Percentiles rank a stretch among this genome's conserved stretches.
Conservation (phyloP, 2,113 vertebrate species). For the Halichoerus grypus region DNA sequence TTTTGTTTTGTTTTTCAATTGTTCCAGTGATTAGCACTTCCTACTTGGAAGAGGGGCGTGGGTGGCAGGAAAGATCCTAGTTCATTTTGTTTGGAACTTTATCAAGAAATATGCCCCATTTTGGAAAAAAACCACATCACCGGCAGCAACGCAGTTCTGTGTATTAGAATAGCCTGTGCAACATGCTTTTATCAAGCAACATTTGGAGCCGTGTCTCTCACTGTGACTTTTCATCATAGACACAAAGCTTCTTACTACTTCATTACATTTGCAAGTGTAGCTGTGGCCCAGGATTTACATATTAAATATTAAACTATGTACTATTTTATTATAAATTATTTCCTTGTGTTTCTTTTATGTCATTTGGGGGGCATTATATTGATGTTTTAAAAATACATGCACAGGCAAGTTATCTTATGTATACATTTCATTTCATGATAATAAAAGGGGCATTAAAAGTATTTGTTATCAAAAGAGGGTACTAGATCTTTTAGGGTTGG, state of each 20-base stretch:
- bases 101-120: background rate
- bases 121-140: background rate
- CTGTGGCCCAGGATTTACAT: background rate
- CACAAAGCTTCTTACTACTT: background rate
- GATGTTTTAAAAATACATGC: background rate
- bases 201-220: background rate
- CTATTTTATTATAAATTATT: background rate
- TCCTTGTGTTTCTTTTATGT: background rate
- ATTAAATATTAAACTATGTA: conserved; percentile 20
- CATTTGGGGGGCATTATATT: background rate
- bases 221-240: background rate
- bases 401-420: conserved; percentile 2
- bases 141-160: background rate
- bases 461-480: conserved; percentile 27
- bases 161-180: background rate
- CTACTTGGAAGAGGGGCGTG: background rate
- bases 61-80: background rate
- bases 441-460: background rate
- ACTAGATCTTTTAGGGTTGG: background rate
- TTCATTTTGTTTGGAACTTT: conserved; percentile 44
- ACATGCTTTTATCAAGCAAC: background rate
- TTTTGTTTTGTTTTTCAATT: background rate
- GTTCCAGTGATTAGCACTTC: background rate
- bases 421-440: background rate
- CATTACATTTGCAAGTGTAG: background rate